phyloP scores from a whole-genome alignment of 2,888 invertebrate species.

The Epinotia nisella region DNA sequence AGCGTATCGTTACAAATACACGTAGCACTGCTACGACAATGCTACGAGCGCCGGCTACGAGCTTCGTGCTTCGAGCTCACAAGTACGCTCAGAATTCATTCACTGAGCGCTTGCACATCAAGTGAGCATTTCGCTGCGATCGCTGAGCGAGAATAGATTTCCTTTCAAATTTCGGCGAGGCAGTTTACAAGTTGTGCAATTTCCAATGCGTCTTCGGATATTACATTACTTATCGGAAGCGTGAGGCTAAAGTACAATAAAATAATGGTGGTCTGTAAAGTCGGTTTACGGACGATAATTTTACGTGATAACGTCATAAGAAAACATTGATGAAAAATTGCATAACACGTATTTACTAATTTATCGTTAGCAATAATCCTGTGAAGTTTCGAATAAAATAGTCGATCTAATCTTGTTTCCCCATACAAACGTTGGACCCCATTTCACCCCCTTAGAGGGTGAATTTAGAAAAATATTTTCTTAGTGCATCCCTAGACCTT shows the following conservation, averaged over 20 bases:
- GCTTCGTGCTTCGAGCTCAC: conserved; percentile 19
- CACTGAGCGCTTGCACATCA: not conserved
- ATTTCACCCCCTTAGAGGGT: no score
- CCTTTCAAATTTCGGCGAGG: not conserved
- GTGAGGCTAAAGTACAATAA: not conserved
- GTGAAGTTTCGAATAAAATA: no score
- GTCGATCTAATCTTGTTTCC: no score
- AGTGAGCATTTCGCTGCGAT: conserved; percentile 6
- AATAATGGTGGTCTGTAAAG: no score
- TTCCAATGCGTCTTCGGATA: not conserved
- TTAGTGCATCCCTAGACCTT: no score
- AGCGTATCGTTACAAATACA: not conserved
- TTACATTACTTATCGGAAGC: not conserved
- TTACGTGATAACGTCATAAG: no score
- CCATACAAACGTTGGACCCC: no score
- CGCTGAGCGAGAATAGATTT: conserved; percentile 17
- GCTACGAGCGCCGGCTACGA: conserved; percentile 18
- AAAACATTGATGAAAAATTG: no score
- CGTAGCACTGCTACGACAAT: conserved; percentile 26
- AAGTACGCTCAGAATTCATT: conserved; percentile 9
- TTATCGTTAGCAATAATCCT: no score
- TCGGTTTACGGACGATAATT: no score
- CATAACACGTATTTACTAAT: no score
- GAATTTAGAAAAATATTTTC: no score
- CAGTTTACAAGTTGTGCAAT: not conserved